phyloP scores from a whole-genome alignment of 2,797 vertebrate genomes.

The Rhinella marina region DNA sequence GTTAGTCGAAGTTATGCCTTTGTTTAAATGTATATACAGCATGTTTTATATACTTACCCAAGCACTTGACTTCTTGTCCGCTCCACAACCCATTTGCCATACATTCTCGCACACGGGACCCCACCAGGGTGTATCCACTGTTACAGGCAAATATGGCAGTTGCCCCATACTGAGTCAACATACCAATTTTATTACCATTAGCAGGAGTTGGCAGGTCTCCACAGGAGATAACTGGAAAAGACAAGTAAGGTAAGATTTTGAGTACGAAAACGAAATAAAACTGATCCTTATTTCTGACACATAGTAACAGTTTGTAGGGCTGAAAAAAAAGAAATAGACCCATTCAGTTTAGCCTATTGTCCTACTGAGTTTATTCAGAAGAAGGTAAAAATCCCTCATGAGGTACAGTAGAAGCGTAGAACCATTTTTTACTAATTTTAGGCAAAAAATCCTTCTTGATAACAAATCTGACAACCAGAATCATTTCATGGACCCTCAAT shows the following conservation, averaged over 20 bases:
- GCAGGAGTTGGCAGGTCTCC: slow-evolving; percentile 91
- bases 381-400: no score
- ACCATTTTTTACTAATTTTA: no score
- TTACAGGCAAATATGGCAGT: slow-evolving; percentile 99
- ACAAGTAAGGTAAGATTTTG: slow-evolving; percentile 1
- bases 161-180: slow-evolving; percentile 89
- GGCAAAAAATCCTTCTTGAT: no score
- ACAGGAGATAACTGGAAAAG: slow-evolving; percentile 90
- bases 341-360: no score
- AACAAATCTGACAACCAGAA: no score
- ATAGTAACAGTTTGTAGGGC: neutral
- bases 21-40: neutral
- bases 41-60: slow-evolving; percentile 79
- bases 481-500: no score
- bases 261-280: neutral
- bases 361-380: no score
- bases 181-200: slow-evolving; percentile 96
- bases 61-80: slow-evolving; percentile 89
- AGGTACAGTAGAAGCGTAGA: no score
- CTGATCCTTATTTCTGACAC: neutral
- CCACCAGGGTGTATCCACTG: slow-evolving; percentile 94
- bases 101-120: slow-evolving; percentile 93
- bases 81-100: slow-evolving; percentile 98
- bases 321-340: no score
- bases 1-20: neutral